Conservation (phyloP, 2,797 vertebrate species). For the Diplodus puntazzo region DNA sequence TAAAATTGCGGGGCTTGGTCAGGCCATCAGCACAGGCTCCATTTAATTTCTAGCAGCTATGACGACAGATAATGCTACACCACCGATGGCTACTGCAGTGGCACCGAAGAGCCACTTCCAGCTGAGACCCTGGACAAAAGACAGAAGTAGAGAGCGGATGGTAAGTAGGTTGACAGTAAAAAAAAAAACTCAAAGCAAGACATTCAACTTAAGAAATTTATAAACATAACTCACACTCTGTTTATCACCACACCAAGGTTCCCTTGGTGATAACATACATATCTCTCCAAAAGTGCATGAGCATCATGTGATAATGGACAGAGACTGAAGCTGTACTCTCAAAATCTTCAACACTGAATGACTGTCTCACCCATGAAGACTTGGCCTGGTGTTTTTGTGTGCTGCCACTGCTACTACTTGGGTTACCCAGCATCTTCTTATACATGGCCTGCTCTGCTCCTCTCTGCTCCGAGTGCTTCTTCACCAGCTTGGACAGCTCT, state of each 20-base stretch:
- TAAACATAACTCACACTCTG: not conserved
- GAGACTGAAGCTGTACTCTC: not conserved
- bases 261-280: not conserved
- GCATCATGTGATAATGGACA: conserved; percentile 10
- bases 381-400: conserved; percentile 81
- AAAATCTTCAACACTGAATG: not conserved
- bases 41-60: conserved; percentile 95
- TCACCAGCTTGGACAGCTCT: conserved; percentile 96
- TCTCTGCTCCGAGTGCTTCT: conserved; percentile 93
- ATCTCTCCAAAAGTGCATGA: not conserved
- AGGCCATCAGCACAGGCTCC: conserved; percentile 31
- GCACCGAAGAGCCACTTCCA: conserved; percentile 99
- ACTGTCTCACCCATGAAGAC: conserved; percentile 90
- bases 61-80: conserved; percentile 96
- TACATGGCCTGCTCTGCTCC: conserved; percentile 95
- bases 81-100: conserved; percentile 94
- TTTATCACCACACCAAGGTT: conserved; percentile 17
- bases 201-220: not conserved
- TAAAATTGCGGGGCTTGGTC: conserved; percentile 42
- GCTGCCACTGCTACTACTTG: conserved; percentile 43
- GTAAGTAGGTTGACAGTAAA: not conserved
- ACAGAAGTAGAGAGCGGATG: not conserved
- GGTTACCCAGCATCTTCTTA: conserved; percentile 98
- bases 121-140: conserved; percentile 88
- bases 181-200: conserved; percentile 17